phyloP scores from a whole-genome alignment of 2,797 vertebrate genomes.

The Lerista edwardsae region DNA sequence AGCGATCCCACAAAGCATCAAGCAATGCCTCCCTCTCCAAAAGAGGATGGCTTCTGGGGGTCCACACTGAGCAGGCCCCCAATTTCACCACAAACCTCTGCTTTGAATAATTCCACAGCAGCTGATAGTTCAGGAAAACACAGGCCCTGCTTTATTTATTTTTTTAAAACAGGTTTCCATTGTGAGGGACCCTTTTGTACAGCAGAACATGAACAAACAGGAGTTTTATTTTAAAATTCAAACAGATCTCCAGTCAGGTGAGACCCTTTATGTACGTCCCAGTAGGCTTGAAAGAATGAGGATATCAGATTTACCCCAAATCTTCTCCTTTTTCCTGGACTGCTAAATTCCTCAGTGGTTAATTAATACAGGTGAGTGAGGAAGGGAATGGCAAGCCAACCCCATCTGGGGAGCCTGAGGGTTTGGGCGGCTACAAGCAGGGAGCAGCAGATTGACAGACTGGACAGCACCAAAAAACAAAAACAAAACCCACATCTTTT shows the following conservation, averaged over 20 bases:
- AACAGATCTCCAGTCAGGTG: not conserved
- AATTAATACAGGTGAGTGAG: not conserved
- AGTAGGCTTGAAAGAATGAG: not conserved
- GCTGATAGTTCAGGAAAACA: too few relatives aligned
- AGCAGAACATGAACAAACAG: not conserved
- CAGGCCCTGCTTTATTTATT: not conserved
- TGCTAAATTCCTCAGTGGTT: slow-evolving; percentile 12
- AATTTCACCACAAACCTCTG: too few relatives aligned
- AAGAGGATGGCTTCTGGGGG: not conserved
- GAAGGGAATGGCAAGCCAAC: slow-evolving; percentile 15
- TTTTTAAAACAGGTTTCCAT: not conserved
- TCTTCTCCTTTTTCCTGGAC: not conserved
- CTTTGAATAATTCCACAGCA: too few relatives aligned
- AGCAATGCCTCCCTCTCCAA: not conserved
- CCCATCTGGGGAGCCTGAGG: too few relatives aligned
- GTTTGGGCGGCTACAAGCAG: not conserved
- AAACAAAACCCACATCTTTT: too few relatives aligned
- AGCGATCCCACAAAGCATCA: not conserved
- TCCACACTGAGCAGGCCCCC: not conserved
- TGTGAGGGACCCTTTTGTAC: too few relatives aligned
- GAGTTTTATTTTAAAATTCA: not conserved
- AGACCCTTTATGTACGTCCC: not conserved
- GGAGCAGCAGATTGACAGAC: not conserved
- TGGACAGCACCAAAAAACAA: not conserved
- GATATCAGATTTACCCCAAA: not conserved